phyloP scores from a whole-genome alignment of 64 coral and sea anemone genomes.

The Trachythela sp. region DNA sequence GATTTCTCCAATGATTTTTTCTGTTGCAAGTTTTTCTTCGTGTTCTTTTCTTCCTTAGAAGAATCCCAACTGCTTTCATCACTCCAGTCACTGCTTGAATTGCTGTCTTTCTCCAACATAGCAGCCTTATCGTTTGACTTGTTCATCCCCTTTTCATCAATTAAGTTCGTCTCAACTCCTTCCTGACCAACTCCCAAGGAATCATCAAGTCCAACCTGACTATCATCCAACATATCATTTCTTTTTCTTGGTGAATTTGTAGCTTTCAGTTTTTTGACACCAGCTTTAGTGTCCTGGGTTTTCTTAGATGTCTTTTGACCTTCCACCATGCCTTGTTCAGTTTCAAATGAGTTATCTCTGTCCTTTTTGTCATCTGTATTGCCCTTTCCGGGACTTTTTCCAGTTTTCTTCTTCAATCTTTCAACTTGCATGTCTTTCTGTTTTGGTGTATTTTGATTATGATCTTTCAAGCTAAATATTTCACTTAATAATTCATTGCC shows the following conservation, averaged over 20 bases:
- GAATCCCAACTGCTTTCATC: not conserved
- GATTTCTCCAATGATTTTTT: not conserved
- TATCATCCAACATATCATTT: not conserved
- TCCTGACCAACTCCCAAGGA: no score
- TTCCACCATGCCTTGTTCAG: not conserved
- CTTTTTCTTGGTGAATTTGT: not conserved
- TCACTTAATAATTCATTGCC: slow-evolving; percentile 8
- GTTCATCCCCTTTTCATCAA: not conserved
- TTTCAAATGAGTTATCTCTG: not conserved
- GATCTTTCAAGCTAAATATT: not conserved
- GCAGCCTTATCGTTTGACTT: not conserved
- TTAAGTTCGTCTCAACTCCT: not conserved
- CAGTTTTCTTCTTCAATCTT: not conserved
- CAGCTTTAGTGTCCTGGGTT: not conserved
- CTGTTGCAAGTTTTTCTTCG: not conserved
- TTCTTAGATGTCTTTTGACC: not conserved
- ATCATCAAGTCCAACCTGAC: not conserved
- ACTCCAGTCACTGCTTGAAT: not conserved
- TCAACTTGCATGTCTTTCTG: not conserved
- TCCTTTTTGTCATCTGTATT: not conserved
- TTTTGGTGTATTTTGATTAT: not conserved
- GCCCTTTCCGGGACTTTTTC: not conserved
- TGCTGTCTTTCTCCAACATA: not conserved
- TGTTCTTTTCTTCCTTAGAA: not conserved
- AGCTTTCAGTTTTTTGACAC: not conserved